phyloP scores from a whole-genome alignment of 2,888 invertebrate genomes.

The Leptinotarsa juncta region DNA sequence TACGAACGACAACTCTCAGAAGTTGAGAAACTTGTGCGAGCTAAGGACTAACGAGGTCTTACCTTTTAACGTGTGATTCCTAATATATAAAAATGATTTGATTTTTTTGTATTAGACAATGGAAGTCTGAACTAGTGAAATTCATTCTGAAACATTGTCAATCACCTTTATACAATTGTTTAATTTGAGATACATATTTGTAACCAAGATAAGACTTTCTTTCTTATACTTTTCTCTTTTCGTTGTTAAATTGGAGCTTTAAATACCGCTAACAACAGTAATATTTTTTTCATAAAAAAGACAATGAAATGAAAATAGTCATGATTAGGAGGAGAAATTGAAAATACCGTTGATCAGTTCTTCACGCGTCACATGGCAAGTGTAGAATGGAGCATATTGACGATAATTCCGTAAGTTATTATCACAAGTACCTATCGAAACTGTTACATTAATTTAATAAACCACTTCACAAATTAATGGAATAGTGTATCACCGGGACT shows the following conservation, averaged over 20 bases:
- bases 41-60: too few species aligned
- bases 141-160: too few species aligned
- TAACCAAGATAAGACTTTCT: too few species aligned
- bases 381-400: conserved; percentile 4
- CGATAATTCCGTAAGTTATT: not conserved
- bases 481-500: conserved; percentile 25
- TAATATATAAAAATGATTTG: too few species aligned
- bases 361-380: conserved; percentile 17
- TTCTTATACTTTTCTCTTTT: too few species aligned
- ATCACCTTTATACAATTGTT: too few species aligned
- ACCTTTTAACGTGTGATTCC: too few species aligned
- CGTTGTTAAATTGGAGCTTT: not conserved
- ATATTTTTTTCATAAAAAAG: not conserved
- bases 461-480: conserved; percentile 1
- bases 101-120: too few species aligned
- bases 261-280: not conserved
- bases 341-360: not conserved
- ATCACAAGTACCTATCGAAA: conserved; percentile 4
- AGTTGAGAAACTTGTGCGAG: too few species aligned
- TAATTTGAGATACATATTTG: too few species aligned
- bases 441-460: conserved; percentile 9
- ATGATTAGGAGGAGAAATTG: not conserved
- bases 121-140: too few species aligned
- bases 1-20: too few species aligned
- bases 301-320: not conserved